phyloP scores from a whole-genome alignment of 2,113 vertebrate genomes.

The Chamaetylas fuelleborni region DNA sequence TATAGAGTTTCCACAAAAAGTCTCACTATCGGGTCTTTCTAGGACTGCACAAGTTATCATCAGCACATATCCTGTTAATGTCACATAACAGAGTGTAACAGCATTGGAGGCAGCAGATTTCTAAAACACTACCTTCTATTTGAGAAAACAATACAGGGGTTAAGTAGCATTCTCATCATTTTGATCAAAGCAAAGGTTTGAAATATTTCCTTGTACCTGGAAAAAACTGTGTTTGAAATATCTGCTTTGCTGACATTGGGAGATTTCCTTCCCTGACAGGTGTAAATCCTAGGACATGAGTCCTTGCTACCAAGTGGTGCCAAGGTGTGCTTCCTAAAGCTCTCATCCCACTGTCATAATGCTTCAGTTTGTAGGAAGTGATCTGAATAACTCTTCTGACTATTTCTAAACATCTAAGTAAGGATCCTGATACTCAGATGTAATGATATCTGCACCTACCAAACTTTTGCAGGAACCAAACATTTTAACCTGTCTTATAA shows the following conservation, averaged over 20 bases:
- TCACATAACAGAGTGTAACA: not conserved
- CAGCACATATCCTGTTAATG: not conserved
- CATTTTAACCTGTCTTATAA: not conserved
- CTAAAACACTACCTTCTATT: not conserved
- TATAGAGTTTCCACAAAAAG: not conserved
- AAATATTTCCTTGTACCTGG: slow-evolving; percentile 46
- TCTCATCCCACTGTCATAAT: not conserved
- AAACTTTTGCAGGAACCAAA: not conserved
- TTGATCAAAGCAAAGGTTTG: not conserved
- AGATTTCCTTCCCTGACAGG: not conserved
- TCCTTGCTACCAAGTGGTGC: not conserved
- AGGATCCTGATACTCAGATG: not conserved
- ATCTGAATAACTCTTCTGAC: not conserved
- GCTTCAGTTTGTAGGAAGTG: not conserved
- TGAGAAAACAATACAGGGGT: not conserved
- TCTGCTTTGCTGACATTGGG: slow-evolving; percentile 1
- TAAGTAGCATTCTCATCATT: not conserved
- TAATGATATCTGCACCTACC: not conserved
- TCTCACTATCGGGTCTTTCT: not conserved
- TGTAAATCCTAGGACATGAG: not conserved
- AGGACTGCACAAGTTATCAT: not conserved
- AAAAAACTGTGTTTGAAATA: slow-evolving; percentile 21
- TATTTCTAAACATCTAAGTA: not conserved
- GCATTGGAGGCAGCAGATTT: not conserved
- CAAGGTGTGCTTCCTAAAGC: not conserved